A percentile compares a stretch with the other conserved stretches of the same genome.
These are phyloP conservation scores for Suricata suricatta DNA, from an alignment of 2,113 vertebrate species.

Conservation along the genomic window DNA sequence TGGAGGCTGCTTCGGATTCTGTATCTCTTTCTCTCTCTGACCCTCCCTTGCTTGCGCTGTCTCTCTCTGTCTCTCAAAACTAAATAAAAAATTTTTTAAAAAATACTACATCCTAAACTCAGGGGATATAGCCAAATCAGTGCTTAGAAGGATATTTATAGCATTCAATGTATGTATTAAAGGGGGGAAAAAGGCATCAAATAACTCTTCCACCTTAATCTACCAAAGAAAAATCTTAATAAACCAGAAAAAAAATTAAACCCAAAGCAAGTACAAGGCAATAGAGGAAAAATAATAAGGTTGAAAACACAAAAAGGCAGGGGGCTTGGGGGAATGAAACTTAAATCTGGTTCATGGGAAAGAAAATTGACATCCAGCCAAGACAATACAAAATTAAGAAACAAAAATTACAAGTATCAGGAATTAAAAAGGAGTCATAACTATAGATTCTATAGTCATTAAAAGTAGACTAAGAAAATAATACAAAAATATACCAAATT, in stretches of 20 bases:
- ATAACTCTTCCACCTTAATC: neutral
- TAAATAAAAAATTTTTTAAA: no score
- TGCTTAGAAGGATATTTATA: neutral
- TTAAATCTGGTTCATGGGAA: neutral
- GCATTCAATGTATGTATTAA: neutral
- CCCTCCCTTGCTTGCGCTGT: no score
- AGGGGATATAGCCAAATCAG: neutral
- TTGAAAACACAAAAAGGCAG: neutral
- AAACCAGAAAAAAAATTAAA: no score
- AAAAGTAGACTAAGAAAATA: neutral
- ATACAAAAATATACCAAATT: neutral
- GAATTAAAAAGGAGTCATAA: neutral
- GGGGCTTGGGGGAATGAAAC: neutral
- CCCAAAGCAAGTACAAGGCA: neutral
- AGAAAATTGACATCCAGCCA: neutral
- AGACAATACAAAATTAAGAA: neutral
- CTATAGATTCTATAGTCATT: neutral
- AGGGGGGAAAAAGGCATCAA: neutral
- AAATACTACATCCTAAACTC: neutral
- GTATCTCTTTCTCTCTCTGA: no score
- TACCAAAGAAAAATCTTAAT: neutral
- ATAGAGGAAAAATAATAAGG: neutral
- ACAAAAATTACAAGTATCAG: neutral
- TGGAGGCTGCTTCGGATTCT: no score
- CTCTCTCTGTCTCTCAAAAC: no score